Base-by-base conservation (phyloP, 1,140 invertebrate genomes). In the Papilio xuthus region DNA sequence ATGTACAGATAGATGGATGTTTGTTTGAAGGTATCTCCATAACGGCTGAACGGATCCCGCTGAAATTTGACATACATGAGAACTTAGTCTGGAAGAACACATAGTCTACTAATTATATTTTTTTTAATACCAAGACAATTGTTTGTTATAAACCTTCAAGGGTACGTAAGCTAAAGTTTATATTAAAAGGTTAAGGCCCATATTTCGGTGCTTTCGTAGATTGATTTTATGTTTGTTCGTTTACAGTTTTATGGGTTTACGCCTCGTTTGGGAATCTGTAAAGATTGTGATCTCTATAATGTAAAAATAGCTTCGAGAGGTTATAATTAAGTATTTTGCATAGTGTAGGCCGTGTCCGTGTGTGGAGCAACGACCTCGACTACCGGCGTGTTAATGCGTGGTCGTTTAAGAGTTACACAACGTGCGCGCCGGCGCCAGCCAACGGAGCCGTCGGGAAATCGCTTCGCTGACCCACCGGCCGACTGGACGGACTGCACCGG, bases 281-380 rank as follows among this genome's bases (percentile, higher is more conserved):
- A 67, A 28, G 60, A 67, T 28, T 28, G 60, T 67, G 26, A 32
- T 67, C 13, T 28, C 26, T 26, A 67, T 67, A 67, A 28, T 26
- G 60, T 67, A 28, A 28, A 67, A 67, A 67, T 28, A 15, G 26
- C 28, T 13, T 67, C 13, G 26, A 23, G 56, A 60, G 56, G 10
- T 67, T 67, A 67, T 67, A 67, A 67, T 67, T 76, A 81, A 81
- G 77, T 80, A 78, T 78, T 82, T 63, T 76, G 67, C 80, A 82
- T 78, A 78, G 81, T 82, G 67, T 86, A 84, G 85, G 83, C 79
- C 85, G 84, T 81, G 73, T 83, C 83, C 81, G 83, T 86, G 88
- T 88, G 84, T 88, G 86, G 90, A 90, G 87, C 90, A 89, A 88
- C 86, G 90, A 92, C 92, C 92, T 92, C 90, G 88, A 79, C 84